These are phyloP conservation scores for Laothoe populi DNA, from an alignment of 2,888 invertebrate species.

Conservation along the genomic window DNA sequence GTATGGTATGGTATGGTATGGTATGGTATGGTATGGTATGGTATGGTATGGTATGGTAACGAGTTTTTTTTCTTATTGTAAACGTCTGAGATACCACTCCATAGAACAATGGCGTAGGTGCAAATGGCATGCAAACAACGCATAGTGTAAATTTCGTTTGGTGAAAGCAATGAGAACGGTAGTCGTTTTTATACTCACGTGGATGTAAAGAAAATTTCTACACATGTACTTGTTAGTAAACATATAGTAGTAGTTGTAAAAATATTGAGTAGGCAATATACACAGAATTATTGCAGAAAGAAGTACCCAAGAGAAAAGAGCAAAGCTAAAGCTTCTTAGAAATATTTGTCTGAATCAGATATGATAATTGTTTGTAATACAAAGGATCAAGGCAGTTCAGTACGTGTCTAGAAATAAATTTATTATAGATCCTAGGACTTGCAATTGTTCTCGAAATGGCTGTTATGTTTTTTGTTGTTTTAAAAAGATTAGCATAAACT, in stretches of 20 bases:
- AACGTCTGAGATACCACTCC: conserved; percentile 33
- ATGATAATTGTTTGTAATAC: too few species aligned
- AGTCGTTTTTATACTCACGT: conserved; percentile 57
- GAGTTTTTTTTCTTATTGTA: conserved; percentile 29
- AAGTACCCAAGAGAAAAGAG: too few species aligned
- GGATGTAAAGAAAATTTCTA: conserved; percentile 12
- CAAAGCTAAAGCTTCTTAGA: neutral
- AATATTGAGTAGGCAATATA: neutral
- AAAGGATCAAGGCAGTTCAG: too few species aligned
- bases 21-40: too few species aligned
- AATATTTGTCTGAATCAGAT: too few species aligned
- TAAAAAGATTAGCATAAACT: too few species aligned
- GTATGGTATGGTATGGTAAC: conserved; percentile 2
- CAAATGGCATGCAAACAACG: conserved; percentile 57
- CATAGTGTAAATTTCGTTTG: conserved; percentile 48
- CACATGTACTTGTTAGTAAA: neutral
- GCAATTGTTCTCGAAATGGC: too few species aligned
- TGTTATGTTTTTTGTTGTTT: too few species aligned
- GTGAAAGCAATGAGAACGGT: conserved; percentile 76
- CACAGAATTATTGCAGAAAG: neutral
- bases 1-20: too few species aligned
- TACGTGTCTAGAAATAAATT: too few species aligned
- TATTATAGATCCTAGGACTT: too few species aligned
- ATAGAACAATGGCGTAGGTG: conserved; percentile 64
- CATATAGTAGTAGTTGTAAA: neutral